A percentile compares a stretch with the other conserved stretches of the same genome.
phyloP scores from a whole-genome alignment of 2,888 invertebrate genomes.

The Aporophyla lueneburgensis region DNA sequence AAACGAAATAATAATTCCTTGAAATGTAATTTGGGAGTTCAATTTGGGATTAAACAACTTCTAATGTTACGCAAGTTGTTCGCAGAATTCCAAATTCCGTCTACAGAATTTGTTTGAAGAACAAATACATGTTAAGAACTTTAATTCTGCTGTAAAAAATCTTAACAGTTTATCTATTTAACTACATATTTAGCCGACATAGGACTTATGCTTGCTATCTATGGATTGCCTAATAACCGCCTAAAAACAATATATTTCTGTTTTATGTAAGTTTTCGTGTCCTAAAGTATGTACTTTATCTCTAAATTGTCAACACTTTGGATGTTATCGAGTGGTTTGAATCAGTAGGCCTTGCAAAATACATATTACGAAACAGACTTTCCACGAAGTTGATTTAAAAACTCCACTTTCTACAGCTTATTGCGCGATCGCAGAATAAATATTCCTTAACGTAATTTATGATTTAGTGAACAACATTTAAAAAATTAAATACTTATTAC shows the following conservation, averaged over 20 bases:
- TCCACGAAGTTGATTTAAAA: conserved; percentile 66
- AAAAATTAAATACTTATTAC: not conserved
- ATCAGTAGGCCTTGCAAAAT: conserved; percentile 53
- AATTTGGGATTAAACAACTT: conserved; percentile 3
- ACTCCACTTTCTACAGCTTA: conserved; percentile 69
- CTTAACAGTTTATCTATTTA: not conserved
- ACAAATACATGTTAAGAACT: too few species aligned
- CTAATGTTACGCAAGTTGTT: not conserved
- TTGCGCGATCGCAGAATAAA: conserved; percentile 53
- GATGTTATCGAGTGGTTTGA: conserved; percentile 44
- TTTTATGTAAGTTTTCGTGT: conserved; percentile 8
- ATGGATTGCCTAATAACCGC: not conserved
- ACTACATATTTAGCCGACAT: not conserved
- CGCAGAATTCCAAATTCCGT: not conserved
- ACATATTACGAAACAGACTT: conserved; percentile 73
- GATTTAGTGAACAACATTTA: conserved; percentile 33
- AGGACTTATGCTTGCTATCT: not conserved
- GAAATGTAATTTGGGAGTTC: not conserved
- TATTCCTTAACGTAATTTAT: conserved; percentile 42
- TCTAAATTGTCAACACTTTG: conserved; percentile 19
- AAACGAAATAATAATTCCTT: conserved; percentile 16
- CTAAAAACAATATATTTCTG: not conserved
- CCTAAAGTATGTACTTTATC: conserved; percentile 1
- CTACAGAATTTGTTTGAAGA: too few species aligned
- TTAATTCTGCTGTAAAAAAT: not conserved